These are phyloP conservation scores for Plebejus melissa DNA, from an alignment of 2,888 invertebrate genomes.

Conservation along the genomic window DNA sequence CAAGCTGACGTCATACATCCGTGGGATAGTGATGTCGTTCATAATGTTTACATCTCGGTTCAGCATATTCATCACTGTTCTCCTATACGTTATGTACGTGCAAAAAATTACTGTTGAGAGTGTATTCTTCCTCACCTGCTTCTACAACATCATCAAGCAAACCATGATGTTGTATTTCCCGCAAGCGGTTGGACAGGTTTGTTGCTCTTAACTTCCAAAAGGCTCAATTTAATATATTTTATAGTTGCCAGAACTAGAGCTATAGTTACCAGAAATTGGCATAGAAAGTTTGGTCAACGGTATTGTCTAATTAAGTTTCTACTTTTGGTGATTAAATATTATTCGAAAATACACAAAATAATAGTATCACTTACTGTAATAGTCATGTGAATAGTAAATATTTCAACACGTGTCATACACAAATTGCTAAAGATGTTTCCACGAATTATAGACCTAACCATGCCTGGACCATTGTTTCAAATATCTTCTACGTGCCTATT, in stretches of 20 bases:
- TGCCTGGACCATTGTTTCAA: background rate
- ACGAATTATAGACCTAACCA: background rate
- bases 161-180: slow-evolving; percentile 87
- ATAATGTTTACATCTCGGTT: slow-evolving; percentile 83
- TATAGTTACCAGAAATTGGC: background rate
- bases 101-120: slow-evolving; percentile 83
- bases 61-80: slow-evolving; percentile 84
- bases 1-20: slow-evolving; percentile 74
- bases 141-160: slow-evolving; percentile 85
- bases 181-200: slow-evolving; percentile 71
- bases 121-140: slow-evolving; percentile 85
- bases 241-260: no score
- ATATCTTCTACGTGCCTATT: background rate
- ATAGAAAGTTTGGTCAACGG: background rate
- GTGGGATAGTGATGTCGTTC: slow-evolving; percentile 78
- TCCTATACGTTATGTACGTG: slow-evolving; percentile 80
- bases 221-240: background rate
- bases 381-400: background rate
- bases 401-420: background rate
- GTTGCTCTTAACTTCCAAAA: background rate
- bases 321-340: no score
- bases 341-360: no score
- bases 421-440: background rate
- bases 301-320: no score
- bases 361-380: no score